Conservation (phyloP, 2,797 vertebrate species). For the Neosilurus hyrtlii region DNA sequence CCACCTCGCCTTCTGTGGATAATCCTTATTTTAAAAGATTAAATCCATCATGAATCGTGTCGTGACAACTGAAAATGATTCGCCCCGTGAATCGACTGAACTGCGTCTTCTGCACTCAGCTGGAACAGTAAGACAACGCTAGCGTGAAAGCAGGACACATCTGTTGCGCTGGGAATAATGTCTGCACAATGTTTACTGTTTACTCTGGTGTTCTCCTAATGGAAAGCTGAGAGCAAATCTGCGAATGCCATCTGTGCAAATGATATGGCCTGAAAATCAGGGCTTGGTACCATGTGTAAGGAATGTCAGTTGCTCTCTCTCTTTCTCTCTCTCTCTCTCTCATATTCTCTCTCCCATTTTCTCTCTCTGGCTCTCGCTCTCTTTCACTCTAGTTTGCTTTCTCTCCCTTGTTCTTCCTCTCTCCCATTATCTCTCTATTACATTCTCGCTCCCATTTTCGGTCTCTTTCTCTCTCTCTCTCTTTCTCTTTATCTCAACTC, state of each 20-base stretch:
- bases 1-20: too few relatives aligned
- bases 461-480: too few relatives aligned
- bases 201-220: conserved; percentile 13
- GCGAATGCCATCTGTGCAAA: conserved; percentile 29
- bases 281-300: not conserved
- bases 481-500: too few relatives aligned
- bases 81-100: not conserved
- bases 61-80: not conserved
- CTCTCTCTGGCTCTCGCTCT: too few relatives aligned
- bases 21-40: not conserved
- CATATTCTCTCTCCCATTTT: too few relatives aligned
- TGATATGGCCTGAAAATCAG: conserved; percentile 6
- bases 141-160: conserved; percentile 2
- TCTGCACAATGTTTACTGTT: conserved; percentile 7
- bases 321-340: too few relatives aligned
- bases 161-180: conserved; percentile 8
- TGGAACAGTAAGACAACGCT: conserved; percentile 10
- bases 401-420: too few relatives aligned
- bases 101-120: conserved; percentile 5
- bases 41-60: not conserved
- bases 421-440: too few relatives aligned
- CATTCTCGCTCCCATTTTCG: too few relatives aligned
- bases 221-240: conserved; percentile 14
- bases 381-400: too few relatives aligned
- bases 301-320: not conserved